Evolutionary conservation across 2,888 invertebrate genomes (phyloP), one percentile per base, ranked within the genome.

Genomic region (Spilosoma lubricipeda): DNA sequence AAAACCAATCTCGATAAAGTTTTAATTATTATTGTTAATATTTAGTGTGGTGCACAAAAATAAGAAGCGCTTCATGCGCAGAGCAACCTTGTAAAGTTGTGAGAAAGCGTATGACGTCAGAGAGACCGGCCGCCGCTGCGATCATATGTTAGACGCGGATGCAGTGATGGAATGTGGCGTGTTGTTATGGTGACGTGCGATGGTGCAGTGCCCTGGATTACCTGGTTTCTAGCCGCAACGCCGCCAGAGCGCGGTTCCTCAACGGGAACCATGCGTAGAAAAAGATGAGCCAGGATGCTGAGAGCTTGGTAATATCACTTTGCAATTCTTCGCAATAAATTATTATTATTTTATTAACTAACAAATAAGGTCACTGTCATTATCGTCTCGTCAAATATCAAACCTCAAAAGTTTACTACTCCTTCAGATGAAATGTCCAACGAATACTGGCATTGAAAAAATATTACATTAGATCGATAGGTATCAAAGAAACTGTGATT

Each of bases 221-320:
- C 92, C 94, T 93, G 90, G 87, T 85, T 87, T 88, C 82, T 89
- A 90, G 88, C 89, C 77, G 88, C 87, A 88, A 90, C 90, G 89
- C 92, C 92, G 90, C 88, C 91, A 84, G 87, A 91, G 93, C 93
- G 94, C 93, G 91, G 92, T 88, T 92, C 89, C 88, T 90, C 88
- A 82, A 87, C 91, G 91, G 88, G 92, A 94, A 96, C 95, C 96
- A 97, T 97, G 97, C 94, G 96, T 95, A 96, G 96, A 95, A 97
- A 97, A 97, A 96, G 96, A 97, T 97, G 97, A 97, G 96, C 96
- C 94, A 96, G 92, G 97, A 97, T 97, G 97, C 96, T 89, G 97
- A 97, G 96, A 97, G 97, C 96, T 97, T 97, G 97, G 97, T 97
- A 96, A 95, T 95, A 94, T 95, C 92, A 94, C 85, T 94, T 93